These are phyloP conservation scores for Bombus breviceps DNA, from an alignment of 1,140 invertebrate genomes.

Conservation along the genomic window DNA sequence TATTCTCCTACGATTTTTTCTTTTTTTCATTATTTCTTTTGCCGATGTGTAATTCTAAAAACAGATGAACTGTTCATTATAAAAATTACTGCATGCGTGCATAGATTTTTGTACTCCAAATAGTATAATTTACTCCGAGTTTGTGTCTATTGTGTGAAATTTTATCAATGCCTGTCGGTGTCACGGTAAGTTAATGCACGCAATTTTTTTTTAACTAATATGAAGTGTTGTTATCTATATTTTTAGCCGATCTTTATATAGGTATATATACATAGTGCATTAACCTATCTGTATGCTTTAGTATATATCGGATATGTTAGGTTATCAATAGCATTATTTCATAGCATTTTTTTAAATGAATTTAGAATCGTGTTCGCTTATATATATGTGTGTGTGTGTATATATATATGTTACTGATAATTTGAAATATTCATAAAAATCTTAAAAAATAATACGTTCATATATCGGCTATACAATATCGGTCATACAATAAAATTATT, in stretches of 20 bases:
- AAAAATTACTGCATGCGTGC: not conserved
- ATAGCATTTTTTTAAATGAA: not conserved
- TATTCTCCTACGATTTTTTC: conserved; percentile 2
- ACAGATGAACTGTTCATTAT: not conserved
- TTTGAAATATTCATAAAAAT: not conserved
- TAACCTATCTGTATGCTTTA: conserved; percentile 38
- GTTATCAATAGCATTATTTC: not conserved
- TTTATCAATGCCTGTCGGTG: not conserved
- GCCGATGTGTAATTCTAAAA: not conserved
- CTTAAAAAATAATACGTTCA: not conserved
- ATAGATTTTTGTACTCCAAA: not conserved
- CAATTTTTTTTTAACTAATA: not conserved
- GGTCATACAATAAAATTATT: not conserved
- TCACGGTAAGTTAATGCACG: not conserved
- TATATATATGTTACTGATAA: not conserved
- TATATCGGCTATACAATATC: no score
- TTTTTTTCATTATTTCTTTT: not conserved
- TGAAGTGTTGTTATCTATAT: conserved; percentile 14
- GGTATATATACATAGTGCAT: conserved; percentile 19
- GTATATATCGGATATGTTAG: not conserved
- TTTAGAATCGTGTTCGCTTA: not conserved
- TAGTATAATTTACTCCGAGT: not conserved
- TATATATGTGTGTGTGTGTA: fast-evolving
- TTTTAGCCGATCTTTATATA: conserved; percentile 24
- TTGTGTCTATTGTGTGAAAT: not conserved